Base-by-base conservation (phyloP, 2,888 invertebrate genomes). In the Acanthosepion esculentum region DNA sequence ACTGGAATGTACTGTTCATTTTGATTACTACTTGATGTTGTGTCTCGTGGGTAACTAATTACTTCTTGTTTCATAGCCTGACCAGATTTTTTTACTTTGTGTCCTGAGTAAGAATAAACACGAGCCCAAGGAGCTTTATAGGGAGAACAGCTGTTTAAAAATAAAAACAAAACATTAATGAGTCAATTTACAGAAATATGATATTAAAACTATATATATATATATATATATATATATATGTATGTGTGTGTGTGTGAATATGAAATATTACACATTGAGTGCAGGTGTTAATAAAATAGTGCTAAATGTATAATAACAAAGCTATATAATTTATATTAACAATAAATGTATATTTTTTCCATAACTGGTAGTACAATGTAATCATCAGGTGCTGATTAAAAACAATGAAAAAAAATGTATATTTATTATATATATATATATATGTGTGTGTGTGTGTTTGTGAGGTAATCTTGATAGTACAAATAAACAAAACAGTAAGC, bases 101-200 rank as follows among this genome's bases (percentile, higher is more conserved):
- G 97, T 48, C 97, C 97, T 64, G 96, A 96, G 96, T 97, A 97
- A 15, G 96, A 96, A 95, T 96, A 97, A 78, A 97, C 96, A 93
- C 97, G 95, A 7, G 97, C 97, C 97, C 97, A 97, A 1, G 97
- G 97, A 91, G 96, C 96, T 94, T 97, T 97, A 95, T 97, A 97
- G 20, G 96, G 96, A 12, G 97, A 96, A 5, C 96, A 96, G 64
- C 97, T 97, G 78, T 78, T n/a, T n/a, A 78, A 78, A 78, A 78
- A n/a, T 96, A 53, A 96, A 96, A 59, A 91, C 94, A 95, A 92
- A 93, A 50, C 26, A 91, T 33, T 29, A 94, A 33, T 78, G n/a
- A 78, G 12, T 10, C 23, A 59, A 59, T 59, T 23, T 59, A 59
- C 3, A 59, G 48, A 59, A 59, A 78, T 23, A 78, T n/a, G 1